Evolutionary conservation across 2,113 vertebrate species (phyloP).

Genomic region (Isurus oxyrinchus): DNA sequence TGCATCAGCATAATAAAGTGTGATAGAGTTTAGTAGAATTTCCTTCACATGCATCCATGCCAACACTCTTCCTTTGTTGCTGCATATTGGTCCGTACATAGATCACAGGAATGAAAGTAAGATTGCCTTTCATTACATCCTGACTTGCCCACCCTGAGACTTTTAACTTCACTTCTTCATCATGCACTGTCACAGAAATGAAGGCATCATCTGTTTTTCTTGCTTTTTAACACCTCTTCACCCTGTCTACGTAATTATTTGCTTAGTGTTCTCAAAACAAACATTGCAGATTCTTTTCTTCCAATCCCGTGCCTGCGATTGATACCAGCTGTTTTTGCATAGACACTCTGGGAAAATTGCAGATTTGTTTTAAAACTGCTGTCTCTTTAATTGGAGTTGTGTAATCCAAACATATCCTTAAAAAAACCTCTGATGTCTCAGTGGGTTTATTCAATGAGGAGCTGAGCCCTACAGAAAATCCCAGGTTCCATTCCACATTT

Average conservation of each 20-base stretch:
- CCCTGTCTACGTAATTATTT: slow-evolving; percentile 46
- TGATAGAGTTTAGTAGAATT: not conserved
- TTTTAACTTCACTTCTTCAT: slow-evolving; percentile 25
- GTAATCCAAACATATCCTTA: slow-evolving; percentile 14
- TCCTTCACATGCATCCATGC: not conserved
- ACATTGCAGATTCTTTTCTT: slow-evolving; percentile 42
- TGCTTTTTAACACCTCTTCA: slow-evolving; percentile 43
- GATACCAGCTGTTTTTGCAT: slow-evolving; percentile 42
- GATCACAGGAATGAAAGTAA: slow-evolving; percentile 1
- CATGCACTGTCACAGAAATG: not conserved
- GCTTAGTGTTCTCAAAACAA: slow-evolving; percentile 44
- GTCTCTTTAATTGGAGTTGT: slow-evolving; percentile 4
- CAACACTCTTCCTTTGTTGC: not conserved
- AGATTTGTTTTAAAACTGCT: slow-evolving; percentile 30
- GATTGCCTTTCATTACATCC: not conserved
- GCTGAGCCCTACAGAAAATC: not conserved
- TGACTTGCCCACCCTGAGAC: not conserved
- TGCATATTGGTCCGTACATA: not conserved
- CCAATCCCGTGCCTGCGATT: slow-evolving; percentile 39
- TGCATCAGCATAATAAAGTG: not conserved
- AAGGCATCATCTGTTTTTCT: slow-evolving; percentile 42
- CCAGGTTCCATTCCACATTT: not conserved
- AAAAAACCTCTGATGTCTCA: not conserved
- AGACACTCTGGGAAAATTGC: slow-evolving; percentile 41
- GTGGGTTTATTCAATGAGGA: not conserved